phyloP scores from a whole-genome alignment of 2,113 vertebrate species.

The Meleagris gallopavo region DNA sequence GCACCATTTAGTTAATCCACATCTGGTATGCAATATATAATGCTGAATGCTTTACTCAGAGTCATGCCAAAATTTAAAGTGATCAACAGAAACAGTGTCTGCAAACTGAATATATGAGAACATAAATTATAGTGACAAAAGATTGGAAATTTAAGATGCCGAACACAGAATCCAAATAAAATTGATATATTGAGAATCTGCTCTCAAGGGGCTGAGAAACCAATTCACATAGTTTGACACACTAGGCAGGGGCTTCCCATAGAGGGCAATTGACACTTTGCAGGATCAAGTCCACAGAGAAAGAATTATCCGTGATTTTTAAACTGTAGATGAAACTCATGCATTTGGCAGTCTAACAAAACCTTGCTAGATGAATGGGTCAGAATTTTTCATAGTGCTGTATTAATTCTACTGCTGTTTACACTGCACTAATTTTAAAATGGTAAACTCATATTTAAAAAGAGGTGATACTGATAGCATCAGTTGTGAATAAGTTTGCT shows the following conservation, averaged over 20 bases:
- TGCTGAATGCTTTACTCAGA: background rate
- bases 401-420: background rate
- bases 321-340: background rate
- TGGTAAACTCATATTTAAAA: background rate
- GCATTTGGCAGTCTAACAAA: background rate
- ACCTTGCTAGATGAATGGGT: background rate
- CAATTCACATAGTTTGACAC: background rate
- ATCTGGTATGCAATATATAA: background rate
- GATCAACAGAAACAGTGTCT: background rate
- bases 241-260: background rate
- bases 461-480: slow-evolving; percentile 24
- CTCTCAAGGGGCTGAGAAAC: background rate
- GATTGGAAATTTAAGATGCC: background rate
- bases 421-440: background rate
- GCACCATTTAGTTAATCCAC: slow-evolving; percentile 3
- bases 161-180: background rate
- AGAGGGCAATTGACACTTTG: background rate
- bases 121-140: background rate
- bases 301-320: background rate
- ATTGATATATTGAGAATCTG: background rate
- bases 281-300: background rate
- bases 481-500: slow-evolving; percentile 2
- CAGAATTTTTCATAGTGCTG: background rate
- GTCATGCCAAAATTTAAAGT: background rate
- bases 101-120: background rate